phyloP scores from a whole-genome alignment of 2,113 vertebrate genomes.

The Pelmatolapia mariae region DNA sequence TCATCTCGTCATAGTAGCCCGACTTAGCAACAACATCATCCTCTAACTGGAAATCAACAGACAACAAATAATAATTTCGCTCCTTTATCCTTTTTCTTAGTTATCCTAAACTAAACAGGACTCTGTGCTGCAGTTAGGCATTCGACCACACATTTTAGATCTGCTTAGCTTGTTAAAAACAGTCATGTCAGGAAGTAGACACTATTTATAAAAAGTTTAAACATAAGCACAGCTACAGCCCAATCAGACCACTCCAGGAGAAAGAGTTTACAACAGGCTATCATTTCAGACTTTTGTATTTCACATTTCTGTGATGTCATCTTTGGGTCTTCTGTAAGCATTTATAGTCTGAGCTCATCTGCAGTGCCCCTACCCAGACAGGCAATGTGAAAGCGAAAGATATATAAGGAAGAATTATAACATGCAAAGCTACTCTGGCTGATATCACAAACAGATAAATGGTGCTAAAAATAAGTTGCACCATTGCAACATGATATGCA shows the following conservation, averaged over 20 bases:
- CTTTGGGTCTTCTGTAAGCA: neutral
- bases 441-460: neutral
- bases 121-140: neutral
- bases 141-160: neutral
- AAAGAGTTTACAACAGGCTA: neutral
- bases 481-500: neutral
- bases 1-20: slow-evolving; percentile 85
- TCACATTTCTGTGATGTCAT: neutral
- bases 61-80: neutral
- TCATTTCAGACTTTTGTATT: neutral
- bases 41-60: slow-evolving; percentile 76
- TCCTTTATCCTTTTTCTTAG: neutral
- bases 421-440: neutral
- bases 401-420: neutral
- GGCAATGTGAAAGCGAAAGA: neutral
- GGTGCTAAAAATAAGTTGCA: neutral
- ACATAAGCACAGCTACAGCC: neutral
- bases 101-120: neutral
- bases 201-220: neutral
- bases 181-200: neutral
- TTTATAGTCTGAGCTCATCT: neutral
- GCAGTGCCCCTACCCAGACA: neutral
- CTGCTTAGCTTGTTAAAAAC: neutral
- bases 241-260: neutral
- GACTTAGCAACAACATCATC: slow-evolving; percentile 90